These are phyloP conservation scores for Ceyx margarethae DNA, from an alignment of 2,113 vertebrate species.

Conservation along the genomic window DNA sequence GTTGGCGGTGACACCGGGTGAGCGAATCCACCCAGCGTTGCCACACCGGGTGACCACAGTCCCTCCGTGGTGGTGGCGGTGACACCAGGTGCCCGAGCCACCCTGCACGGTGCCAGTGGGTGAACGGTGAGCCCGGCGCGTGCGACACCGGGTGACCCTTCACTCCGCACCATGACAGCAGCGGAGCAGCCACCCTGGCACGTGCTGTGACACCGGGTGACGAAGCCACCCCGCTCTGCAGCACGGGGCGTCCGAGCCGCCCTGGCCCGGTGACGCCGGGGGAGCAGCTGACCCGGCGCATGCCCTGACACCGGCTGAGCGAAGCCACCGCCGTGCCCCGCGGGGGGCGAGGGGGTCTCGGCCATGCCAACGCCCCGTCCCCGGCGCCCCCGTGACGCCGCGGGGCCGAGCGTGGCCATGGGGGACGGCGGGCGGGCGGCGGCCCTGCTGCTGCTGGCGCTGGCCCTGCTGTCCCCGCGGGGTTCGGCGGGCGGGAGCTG, in stretches of 20 bases:
- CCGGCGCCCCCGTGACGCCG: accelerated
- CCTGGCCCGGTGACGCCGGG: not conserved
- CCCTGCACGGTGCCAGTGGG: not conserved
- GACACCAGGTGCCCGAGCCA: not conserved
- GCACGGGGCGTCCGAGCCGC: not conserved
- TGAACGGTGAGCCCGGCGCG: not conserved
- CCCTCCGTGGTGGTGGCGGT: too few relatives aligned
- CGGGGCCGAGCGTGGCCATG: not conserved
- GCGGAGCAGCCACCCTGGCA: too few relatives aligned
- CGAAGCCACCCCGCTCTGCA: not conserved
- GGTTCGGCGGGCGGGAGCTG: conserved; percentile 72
- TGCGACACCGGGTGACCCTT: not conserved
- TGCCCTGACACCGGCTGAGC: not conserved
- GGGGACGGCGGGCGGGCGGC: accelerated
- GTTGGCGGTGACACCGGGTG: too few relatives aligned
- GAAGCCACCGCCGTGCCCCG: not conserved
- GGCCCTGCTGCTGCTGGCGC: conserved; percentile 12
- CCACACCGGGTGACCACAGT: too few relatives aligned
- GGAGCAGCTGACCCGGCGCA: not conserved
- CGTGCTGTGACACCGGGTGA: not conserved
- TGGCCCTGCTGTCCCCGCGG: conserved; percentile 42
- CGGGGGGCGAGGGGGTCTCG: not conserved
- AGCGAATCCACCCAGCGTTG: too few relatives aligned
- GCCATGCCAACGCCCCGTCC: not conserved
- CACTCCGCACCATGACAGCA: not conserved